A percentile compares a stretch with the other conserved stretches of the same genome.
Conservation (phyloP, 2,888 invertebrate genomes). For the Oscheius sp. region DNA sequence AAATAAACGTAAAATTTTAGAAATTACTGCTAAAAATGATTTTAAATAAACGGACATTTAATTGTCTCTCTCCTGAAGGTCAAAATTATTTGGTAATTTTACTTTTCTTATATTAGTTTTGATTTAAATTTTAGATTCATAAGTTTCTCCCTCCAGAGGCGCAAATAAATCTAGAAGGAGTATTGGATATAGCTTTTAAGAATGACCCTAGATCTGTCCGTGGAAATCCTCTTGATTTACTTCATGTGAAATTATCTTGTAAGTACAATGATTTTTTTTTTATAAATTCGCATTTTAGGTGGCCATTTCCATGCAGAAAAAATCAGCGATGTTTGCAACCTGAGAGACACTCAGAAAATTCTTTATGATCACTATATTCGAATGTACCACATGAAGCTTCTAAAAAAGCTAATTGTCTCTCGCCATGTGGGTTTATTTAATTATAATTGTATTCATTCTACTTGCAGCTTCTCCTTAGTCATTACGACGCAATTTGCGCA, state of each 20-base stretch:
- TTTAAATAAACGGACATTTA: neutral
- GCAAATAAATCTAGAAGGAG: slow-evolving; percentile 4
- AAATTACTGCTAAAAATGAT: neutral
- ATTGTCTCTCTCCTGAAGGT: neutral
- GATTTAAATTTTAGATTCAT: neutral
- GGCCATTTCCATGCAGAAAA: slow-evolving; percentile 29
- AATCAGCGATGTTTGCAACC: slow-evolving; percentile 22
- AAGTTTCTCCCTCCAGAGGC: slow-evolving; percentile 7
- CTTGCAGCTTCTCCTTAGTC: slow-evolving; percentile 3
- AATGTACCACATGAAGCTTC: slow-evolving; percentile 45
- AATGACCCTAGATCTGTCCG: slow-evolving; percentile 26
- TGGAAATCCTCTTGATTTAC: slow-evolving; percentile 36
- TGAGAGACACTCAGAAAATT: slow-evolving; percentile 36
- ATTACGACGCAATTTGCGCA: neutral
- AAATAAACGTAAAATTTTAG: too few species aligned
- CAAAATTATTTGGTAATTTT: slow-evolving; percentile 4
- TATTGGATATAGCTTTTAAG: slow-evolving; percentile 32
- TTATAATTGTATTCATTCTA: neutral
- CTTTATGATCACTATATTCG: slow-evolving; percentile 56
- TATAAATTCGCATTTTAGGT: slow-evolving; percentile 11
- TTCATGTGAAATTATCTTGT: slow-evolving; percentile 34
- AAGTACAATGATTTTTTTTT: neutral
- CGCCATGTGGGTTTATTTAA: slow-evolving; percentile 33
- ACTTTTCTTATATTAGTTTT: neutral
- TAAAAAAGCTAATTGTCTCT: slow-evolving; percentile 38